Evolutionary conservation across 1,140 invertebrate species (phyloP).

Genomic region (Aphis gossypii): DNA sequence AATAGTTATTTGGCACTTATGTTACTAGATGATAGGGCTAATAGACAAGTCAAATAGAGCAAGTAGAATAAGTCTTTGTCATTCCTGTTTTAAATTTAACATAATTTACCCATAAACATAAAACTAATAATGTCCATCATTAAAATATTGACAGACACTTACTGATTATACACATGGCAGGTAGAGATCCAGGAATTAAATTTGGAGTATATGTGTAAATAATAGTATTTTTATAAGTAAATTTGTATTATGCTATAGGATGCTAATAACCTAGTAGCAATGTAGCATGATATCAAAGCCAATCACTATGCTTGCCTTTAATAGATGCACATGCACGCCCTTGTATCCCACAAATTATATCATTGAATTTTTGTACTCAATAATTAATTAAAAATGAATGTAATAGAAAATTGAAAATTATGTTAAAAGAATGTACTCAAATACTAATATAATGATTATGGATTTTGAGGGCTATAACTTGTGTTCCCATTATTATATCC

Average conservation of each 20-base stretch:
- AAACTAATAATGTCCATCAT: not conserved
- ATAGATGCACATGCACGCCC: not conserved
- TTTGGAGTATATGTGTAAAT: not conserved
- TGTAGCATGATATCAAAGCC: not conserved
- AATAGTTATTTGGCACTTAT: slow-evolving; percentile 43
- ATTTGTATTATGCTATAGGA: not conserved
- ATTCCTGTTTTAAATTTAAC: slow-evolving; percentile 43
- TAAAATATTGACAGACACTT: not conserved
- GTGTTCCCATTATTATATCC: not conserved
- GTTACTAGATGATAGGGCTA: slow-evolving; percentile 43
- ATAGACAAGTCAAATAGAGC: slow-evolving; percentile 17
- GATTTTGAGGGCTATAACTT: not conserved
- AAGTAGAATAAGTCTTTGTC: slow-evolving; percentile 43
- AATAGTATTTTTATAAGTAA: not conserved
- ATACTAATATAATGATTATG: not conserved
- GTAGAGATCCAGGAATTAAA: not conserved
- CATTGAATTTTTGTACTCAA: not conserved
- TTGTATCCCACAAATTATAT: not conserved
- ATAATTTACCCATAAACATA: slow-evolving; percentile 25
- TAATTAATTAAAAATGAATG: not conserved
- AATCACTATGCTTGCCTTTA: not conserved
- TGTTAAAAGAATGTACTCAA: not conserved
- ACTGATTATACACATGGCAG: not conserved
- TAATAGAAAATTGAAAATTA: not conserved
- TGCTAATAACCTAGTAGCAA: not conserved